Base-by-base conservation (phyloP, 2,888 invertebrate species). In the Creontiades dilutus region DNA sequence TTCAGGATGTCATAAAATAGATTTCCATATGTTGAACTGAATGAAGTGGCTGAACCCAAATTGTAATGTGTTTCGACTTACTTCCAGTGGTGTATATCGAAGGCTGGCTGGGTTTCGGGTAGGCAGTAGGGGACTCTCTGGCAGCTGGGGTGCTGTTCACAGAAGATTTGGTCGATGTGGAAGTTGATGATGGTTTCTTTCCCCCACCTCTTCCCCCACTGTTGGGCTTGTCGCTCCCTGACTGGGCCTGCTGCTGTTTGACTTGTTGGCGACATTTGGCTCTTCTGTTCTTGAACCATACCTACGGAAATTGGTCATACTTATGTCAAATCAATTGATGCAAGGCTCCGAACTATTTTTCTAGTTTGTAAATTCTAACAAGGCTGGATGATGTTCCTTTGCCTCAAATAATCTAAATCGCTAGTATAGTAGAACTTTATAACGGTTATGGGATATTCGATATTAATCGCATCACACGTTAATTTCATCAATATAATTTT, bases 281-380 rank as follows among this genome's bases (percentile, higher is more conserved):
- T 91, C 96, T 93, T 76, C 96, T 94, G 93, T 96, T 96, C 93
- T 96, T 96, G 93, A 96, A 96, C 96, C 96, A 96, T 52, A 96
- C 96, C 95, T 96, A 93, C 48, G 93, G 93, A 90, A 84, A 48
- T 19, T 9, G n/a, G 23, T 37, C 0, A 37, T 7, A 52, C 11
- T 52, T 5, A 52, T 52, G 52, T 52, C 16, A 52, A 52, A 52
- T 2, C 11, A 14, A 52, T 52, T 52, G 52, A 2, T 52, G 11
- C 52, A 12, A 52, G 11, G 37, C 3, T 37, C 7, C 37, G 7
- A 37, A 37, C 37, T 37, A 37, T 7, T 37, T 37, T 37, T 7
- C 37, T 7, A 37, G 7, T 37, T 37, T 37, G 37, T 7, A 37
- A 4, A 4, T 37, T 4, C 2, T 37, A 4, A 4, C 37, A 37